Evolutionary conservation across 2,888 invertebrate genomes (phyloP).

Genomic region (Caenorhabditis sp.): DNA sequence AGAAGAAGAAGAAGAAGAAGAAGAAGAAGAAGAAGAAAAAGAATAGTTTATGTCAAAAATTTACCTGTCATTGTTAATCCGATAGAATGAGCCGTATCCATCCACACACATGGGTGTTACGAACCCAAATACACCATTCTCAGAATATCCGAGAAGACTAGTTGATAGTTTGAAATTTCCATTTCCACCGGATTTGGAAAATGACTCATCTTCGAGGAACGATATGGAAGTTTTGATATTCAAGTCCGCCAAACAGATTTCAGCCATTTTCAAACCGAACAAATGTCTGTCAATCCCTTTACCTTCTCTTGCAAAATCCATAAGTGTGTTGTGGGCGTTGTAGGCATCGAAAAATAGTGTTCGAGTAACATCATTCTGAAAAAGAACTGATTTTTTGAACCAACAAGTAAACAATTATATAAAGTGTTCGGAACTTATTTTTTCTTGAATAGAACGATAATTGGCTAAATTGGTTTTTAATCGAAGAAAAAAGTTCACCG

Average conservation of each 20-base stretch:
- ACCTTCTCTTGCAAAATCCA: slow-evolving; percentile 43
- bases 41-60: no score
- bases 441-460: background rate
- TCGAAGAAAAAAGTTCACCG: slow-evolving; percentile 10
- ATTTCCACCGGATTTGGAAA: slow-evolving; percentile 31
- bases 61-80: slow-evolving; percentile 72
- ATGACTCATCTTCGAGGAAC: slow-evolving; percentile 28
- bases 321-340: slow-evolving; percentile 43
- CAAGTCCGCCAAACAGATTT: background rate
- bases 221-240: slow-evolving; percentile 17
- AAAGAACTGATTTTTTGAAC: background rate
- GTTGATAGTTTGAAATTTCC: slow-evolving; percentile 48
- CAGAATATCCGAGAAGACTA: slow-evolving; percentile 48
- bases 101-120: slow-evolving; percentile 77
- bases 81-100: slow-evolving; percentile 78
- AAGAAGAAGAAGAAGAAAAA: no score
- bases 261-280: slow-evolving; percentile 32
- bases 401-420: background rate
- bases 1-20: no score
- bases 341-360: slow-evolving; percentile 45
- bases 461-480: background rate
- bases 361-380: slow-evolving; percentile 22
- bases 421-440: background rate
- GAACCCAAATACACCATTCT: slow-evolving; percentile 74
- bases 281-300: slow-evolving; percentile 48